Base-by-base conservation (phyloP, 2,113 vertebrate species). In the Cervus canadensis region DNA sequence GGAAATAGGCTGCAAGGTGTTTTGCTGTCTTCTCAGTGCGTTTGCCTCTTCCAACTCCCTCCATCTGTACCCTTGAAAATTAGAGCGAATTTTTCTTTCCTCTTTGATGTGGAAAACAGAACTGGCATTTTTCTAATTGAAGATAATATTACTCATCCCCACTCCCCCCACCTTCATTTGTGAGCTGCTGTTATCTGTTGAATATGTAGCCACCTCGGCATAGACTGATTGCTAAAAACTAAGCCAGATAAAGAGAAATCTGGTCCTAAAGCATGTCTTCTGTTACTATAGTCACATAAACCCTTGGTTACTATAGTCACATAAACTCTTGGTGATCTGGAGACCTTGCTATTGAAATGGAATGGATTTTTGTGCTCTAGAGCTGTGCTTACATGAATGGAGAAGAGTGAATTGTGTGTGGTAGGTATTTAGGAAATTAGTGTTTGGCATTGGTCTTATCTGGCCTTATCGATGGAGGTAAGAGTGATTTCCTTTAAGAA, bases 71-170 rank as follows among this genome's bases (percentile, higher is more conserved):
- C 14, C 43, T n/a, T 87, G 52, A 92, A 91, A 59, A 7, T 62
- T 71, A 28, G 54, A 89, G 33, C 62, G 36, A 87, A 48, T 79
- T 93, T 84, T 96, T 98, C 71, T 96, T 79, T 71, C 14, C 79
- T 36, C 78, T 50, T 89, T 93, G 10, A 40, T 83, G 86, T 89
- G 67, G 45, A 96, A 96, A 87, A 96, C 43, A 94, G 83, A 91
- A 93, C 1, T 64, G 52, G 50, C 78, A 84, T 48, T 98, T 98
- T 97, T 94, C 90, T 98, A 98, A 98, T 92, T 94, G 89, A 96
- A 97, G 92, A 78, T 93, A 25, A 64, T 89, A 26, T 97, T 97
- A 96, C 84, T 67, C 43, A 83, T 36, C 33, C 21, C 21, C 0
- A 13, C 52, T 9, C 94, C 28, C 19, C 43, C 56, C 14, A 0